Conservation (phyloP, 2,113 vertebrate genomes). For the Amblyopsis rosae region DNA sequence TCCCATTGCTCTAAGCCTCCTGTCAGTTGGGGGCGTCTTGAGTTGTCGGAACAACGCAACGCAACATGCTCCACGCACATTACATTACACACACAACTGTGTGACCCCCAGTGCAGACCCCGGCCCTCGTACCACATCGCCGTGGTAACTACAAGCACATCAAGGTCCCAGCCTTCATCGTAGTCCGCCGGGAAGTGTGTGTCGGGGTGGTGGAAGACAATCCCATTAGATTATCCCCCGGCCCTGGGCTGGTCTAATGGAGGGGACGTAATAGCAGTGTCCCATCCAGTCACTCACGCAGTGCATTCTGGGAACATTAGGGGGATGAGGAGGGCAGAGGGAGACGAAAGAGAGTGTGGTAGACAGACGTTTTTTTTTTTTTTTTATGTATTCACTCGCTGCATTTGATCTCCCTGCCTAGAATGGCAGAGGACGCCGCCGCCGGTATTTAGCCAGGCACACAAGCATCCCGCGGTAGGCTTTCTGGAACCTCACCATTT, state of each 20-base stretch:
- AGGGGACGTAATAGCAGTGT: constrained; percentile 74
- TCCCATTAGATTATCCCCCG: constrained; percentile 70
- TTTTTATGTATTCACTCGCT: constrained; percentile 29
- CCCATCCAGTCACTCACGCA: constrained; percentile 69
- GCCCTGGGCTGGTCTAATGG: constrained; percentile 66
- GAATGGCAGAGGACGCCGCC: constrained; percentile 39
- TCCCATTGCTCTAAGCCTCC: constrained; percentile 43
- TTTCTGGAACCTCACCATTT: constrained; percentile 63
- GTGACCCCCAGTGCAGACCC: constrained; percentile 59
- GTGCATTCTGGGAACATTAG: constrained; percentile 51
- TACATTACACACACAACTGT: constrained; percentile 73
- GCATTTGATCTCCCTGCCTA: constrained; percentile 6
- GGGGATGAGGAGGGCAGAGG: constrained; percentile 24
- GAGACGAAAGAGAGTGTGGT: constrained; percentile 1
- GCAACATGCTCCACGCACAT: constrained; percentile 62
- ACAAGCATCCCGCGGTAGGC: constrained; percentile 43
- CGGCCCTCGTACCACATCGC: constrained; percentile 49
- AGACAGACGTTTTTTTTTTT: constrained; percentile 29
- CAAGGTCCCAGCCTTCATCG: constrained; percentile 40
- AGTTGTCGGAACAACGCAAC: constrained; percentile 54
- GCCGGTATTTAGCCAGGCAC: constrained; percentile 33
- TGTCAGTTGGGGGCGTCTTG: constrained; percentile 58
- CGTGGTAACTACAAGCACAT: constrained; percentile 40
- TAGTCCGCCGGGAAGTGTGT: constrained; percentile 52
- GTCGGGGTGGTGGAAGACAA: constrained; percentile 55